Conservation (phyloP, 1,140 invertebrate species). For the Drosophila repleta region DNA sequence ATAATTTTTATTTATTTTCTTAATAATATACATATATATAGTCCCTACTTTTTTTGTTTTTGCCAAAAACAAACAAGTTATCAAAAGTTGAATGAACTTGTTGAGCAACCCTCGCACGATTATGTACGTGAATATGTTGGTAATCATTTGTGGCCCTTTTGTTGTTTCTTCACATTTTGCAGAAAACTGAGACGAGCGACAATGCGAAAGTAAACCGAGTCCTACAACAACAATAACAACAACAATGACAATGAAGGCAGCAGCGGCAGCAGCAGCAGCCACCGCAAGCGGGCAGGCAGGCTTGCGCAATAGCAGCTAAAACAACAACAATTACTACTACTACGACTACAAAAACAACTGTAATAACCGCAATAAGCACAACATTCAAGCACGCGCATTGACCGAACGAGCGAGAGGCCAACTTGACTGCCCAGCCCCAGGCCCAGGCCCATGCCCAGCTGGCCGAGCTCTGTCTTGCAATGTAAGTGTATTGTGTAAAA, state of each 20-base stretch:
- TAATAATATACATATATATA: too few relatives aligned
- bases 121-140: slow-evolving; percentile 15
- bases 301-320: slow-evolving; percentile 71
- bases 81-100: neutral
- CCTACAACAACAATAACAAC: slow-evolving; percentile 26
- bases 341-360: slow-evolving; percentile 32
- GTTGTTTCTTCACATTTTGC: slow-evolving; percentile 58
- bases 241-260: neutral
- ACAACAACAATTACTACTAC: slow-evolving; percentile 27
- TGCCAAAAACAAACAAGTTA: neutral
- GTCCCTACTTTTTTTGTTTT: neutral
- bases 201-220: slow-evolving; percentile 70
- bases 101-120: slow-evolving; percentile 12
- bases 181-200: slow-evolving; percentile 73
- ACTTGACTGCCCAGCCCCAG: slow-evolving; percentile 34
- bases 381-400: slow-evolving; percentile 63
- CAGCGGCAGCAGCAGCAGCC: slow-evolving; percentile 10
- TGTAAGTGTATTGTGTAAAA: slow-evolving; percentile 34
- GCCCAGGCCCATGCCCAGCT: slow-evolving; percentile 10
- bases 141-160: slow-evolving; percentile 61
- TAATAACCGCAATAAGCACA: slow-evolving; percentile 30
- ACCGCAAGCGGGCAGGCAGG: slow-evolving; percentile 42
- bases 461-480: slow-evolving; percentile 37
- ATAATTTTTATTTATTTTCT: too few relatives aligned
- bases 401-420: slow-evolving; percentile 34